These are phyloP conservation scores for Strigamia maritima DNA, from an alignment of 2,888 invertebrate species.

Conservation along the genomic window DNA sequence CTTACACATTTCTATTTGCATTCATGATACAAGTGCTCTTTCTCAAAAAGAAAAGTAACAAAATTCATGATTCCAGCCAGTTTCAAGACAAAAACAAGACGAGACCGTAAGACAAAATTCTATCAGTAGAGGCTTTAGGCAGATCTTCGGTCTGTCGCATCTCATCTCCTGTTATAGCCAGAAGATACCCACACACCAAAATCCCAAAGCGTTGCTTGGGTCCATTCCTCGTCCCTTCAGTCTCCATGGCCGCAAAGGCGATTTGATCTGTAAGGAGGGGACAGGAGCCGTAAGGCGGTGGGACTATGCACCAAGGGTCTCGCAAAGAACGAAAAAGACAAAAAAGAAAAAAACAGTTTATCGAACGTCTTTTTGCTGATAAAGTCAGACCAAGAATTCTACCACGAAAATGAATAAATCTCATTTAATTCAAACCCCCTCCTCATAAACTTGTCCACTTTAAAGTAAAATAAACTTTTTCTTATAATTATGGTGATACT, in stretches of 20 bases:
- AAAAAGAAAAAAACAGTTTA: not conserved
- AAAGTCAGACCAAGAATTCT: not conserved
- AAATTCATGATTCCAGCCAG: conserved; percentile 19
- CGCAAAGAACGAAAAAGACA: not conserved
- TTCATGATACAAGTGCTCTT: not conserved
- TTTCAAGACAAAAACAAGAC: not conserved
- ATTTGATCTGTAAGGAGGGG: conserved; percentile 7
- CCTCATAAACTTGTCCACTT: not conserved
- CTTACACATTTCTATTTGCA: conserved; percentile 10
- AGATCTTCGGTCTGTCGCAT: conserved; percentile 21
- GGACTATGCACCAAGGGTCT: conserved; percentile 21
- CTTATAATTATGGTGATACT: no score
- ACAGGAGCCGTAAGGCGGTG: not conserved
- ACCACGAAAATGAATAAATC: conserved; percentile 2
- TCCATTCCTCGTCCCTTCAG: conserved; percentile 21
- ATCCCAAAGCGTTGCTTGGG: conserved; percentile 21
- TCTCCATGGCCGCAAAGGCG: conserved; percentile 27
- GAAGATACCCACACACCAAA: conserved; percentile 16
- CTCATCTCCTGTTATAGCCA: conserved; percentile 29
- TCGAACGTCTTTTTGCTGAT: conserved; percentile 15
- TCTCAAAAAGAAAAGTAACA: conserved; percentile 3
- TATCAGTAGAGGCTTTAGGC: conserved; percentile 23
- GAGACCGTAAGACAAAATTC: conserved; percentile 18
- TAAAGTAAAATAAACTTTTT: no score
- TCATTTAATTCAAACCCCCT: not conserved